phyloP scores from a whole-genome alignment of 2,888 invertebrate species.

The Eubasilissa splendida region DNA sequence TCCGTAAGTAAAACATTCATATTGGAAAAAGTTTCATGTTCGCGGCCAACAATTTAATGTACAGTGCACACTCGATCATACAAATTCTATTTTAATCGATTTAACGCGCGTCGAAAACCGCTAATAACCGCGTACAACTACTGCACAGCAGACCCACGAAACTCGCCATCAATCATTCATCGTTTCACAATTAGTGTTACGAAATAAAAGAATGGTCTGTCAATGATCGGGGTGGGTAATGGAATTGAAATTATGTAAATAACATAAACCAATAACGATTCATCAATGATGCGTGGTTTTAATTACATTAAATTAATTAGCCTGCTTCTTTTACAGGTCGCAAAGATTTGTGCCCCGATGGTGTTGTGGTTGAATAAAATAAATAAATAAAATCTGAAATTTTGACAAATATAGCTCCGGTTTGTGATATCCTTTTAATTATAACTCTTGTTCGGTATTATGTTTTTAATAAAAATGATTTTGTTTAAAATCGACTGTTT shows the following conservation, averaged over 20 bases:
- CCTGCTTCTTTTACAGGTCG: no score
- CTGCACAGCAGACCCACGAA: neutral
- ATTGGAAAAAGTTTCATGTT: neutral
- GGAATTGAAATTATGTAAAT: neutral
- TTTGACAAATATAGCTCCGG: no score
- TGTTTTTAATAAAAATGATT: no score
- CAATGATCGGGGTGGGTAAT: neutral
- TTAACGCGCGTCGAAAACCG: conserved; percentile 15
- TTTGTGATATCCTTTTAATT: no score
- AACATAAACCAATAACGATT: no score
- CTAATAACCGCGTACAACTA: neutral
- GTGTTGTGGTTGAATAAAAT: no score
- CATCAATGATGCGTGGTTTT: no score
- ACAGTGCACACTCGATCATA: conserved; percentile 31
- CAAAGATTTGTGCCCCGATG: no score
- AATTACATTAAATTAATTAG: no score
- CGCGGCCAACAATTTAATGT: conserved; percentile 18
- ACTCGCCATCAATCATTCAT: conserved; percentile 21
- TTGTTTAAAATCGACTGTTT: no score
- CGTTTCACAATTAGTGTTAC: neutral
- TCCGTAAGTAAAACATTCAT: neutral
- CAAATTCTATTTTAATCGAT: conserved; percentile 35
- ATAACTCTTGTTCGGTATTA: no score
- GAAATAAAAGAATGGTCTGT: neutral
- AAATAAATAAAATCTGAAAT: no score